phyloP scores from a whole-genome alignment of 2,797 vertebrate genomes.

The Pampus argenteus region DNA sequence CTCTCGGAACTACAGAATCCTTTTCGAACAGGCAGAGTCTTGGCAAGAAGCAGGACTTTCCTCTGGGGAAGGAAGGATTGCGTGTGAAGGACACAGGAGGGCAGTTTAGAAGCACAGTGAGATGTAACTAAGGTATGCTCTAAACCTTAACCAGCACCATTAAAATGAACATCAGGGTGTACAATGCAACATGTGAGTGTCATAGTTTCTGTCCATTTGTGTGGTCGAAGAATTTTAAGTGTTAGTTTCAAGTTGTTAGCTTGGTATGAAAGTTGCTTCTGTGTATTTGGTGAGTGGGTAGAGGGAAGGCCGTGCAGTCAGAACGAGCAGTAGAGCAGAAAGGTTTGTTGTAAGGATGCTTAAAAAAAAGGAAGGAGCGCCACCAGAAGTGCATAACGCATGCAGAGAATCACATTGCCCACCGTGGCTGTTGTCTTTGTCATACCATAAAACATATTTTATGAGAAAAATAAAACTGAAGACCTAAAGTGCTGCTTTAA shows the following conservation, averaged over 20 bases:
- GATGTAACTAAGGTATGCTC: constrained; percentile 48
- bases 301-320: neutral
- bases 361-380: neutral
- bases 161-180: constrained; percentile 45
- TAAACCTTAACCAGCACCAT: constrained; percentile 49
- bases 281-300: constrained; percentile 29
- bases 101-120: constrained; percentile 50
- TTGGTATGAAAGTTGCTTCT: constrained; percentile 46
- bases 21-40: constrained; percentile 53
- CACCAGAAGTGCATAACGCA: neutral
- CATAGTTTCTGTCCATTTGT: constrained; percentile 48
- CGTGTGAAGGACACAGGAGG: constrained; percentile 64
- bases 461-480: neutral
- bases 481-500: neutral
- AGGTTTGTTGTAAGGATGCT: neutral
- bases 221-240: constrained; percentile 42
- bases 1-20: constrained; percentile 21
- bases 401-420: neutral
- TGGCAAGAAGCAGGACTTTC: constrained; percentile 60
- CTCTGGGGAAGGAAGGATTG: constrained; percentile 55
- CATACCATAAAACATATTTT: neutral
- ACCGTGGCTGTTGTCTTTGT: neutral
- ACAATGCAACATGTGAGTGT: constrained; percentile 45
- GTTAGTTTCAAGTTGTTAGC: constrained; percentile 43
- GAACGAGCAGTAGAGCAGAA: neutral